Evolutionary conservation across 2,797 vertebrate genomes (phyloP).

Genomic region (Clarias platycephalus): DNA sequence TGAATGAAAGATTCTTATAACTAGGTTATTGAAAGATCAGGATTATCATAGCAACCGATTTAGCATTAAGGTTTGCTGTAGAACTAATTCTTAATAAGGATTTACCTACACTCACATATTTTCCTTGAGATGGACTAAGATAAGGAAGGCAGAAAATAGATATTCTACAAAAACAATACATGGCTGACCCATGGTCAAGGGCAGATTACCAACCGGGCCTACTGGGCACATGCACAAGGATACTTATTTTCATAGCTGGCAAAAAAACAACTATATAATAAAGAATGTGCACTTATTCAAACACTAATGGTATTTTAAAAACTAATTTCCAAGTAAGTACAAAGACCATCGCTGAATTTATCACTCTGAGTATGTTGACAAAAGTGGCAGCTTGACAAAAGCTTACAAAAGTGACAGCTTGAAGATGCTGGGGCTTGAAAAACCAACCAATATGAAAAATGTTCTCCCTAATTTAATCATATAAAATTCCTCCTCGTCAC

Average conservation of each 20-base stretch:
- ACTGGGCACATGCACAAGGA: neutral
- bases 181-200: neutral
- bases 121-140: constrained; percentile 19
- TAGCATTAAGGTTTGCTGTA: neutral
- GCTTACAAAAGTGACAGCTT: too few species aligned
- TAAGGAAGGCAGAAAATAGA: neutral
- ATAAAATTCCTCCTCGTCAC: too few species aligned
- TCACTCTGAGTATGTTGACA: neutral
- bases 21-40: neutral
- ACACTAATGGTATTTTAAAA: neutral
- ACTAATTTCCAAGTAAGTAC: neutral
- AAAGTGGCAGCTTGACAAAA: too few species aligned
- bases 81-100: constrained; percentile 3
- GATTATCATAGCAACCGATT: neutral
- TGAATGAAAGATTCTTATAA: neutral
- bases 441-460: too few species aligned
- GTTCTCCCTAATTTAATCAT: too few species aligned
- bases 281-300: neutral
- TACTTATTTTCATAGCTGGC: neutral
- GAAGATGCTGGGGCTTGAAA: too few species aligned
- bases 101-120: neutral
- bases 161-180: neutral
- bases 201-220: neutral
- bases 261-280: neutral
- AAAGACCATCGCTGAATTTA: neutral